A percentile compares a stretch with the other conserved stretches of the same genome.
phyloP scores from a whole-genome alignment of 2,113 vertebrate genomes.

The Recurvirostra avosetta region DNA sequence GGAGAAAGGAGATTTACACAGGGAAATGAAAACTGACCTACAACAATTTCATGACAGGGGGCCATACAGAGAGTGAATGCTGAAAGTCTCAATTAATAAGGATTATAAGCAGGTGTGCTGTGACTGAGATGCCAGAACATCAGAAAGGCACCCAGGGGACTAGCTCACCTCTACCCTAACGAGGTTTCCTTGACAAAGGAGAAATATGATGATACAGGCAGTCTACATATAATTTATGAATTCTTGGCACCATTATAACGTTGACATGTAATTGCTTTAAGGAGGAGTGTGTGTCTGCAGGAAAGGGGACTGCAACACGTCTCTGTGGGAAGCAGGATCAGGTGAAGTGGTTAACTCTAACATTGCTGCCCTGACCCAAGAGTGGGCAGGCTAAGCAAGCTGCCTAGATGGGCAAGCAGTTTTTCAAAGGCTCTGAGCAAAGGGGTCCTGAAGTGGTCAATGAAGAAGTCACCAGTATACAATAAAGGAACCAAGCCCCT shows the following conservation, averaged over 20 bases:
- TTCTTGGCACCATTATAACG: background rate
- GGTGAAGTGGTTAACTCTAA: background rate
- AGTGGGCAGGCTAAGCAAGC: rapidly evolving
- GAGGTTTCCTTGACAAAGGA: background rate
- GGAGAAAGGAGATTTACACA: background rate
- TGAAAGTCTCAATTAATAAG: background rate
- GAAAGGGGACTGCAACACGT: background rate
- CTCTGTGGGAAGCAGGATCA: background rate
- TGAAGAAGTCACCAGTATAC: background rate
- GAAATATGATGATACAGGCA: background rate
- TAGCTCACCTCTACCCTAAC: background rate
- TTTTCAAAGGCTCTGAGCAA: background rate
- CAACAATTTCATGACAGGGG: background rate
- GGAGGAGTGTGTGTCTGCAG: background rate
- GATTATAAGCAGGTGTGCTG: slow-evolving; percentile 1
- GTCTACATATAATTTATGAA: slow-evolving; percentile 17
- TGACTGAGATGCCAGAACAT: background rate
- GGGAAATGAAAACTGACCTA: background rate
- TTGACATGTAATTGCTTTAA: background rate
- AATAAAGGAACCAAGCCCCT: background rate
- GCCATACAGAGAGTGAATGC: background rate
- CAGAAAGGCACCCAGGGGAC: background rate
- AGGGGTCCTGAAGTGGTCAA: background rate
- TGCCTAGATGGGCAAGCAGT: background rate
- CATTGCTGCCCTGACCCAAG: background rate